Evolutionary conservation across 2,113 vertebrate species (phyloP).

Genomic region (Passer domesticus): DNA sequence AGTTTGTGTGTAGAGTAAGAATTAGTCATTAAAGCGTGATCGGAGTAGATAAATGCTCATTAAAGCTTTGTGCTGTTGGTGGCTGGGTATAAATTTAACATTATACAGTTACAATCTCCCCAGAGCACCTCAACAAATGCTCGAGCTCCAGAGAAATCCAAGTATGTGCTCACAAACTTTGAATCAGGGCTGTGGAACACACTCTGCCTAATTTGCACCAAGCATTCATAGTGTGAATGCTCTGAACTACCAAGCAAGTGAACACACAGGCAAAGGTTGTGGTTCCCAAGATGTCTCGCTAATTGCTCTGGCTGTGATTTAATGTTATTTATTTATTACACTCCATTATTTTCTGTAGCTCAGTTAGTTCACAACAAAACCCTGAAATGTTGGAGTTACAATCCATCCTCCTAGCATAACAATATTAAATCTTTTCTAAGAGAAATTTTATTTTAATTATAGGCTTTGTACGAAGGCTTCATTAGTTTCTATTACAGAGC

Average conservation of each 20-base stretch:
- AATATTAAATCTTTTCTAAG: neutral
- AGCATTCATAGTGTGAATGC: neutral
- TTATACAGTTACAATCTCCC: neutral
- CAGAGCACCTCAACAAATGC: neutral
- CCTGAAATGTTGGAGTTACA: neutral
- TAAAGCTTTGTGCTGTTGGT: neutral
- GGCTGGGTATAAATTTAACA: neutral
- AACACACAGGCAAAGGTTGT: neutral
- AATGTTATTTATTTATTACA: slow-evolving; percentile 48
- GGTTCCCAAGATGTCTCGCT: neutral
- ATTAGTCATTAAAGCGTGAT: neutral
- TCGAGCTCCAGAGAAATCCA: neutral
- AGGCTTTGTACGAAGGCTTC: neutral
- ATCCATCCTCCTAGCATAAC: neutral
- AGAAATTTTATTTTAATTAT: slow-evolving; percentile 36
- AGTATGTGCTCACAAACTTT: neutral
- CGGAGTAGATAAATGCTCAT: neutral
- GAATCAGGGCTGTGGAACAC: neutral
- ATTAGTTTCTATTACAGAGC: slow-evolving; percentile 7
- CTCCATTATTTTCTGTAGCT: neutral
- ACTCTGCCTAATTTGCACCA: neutral
- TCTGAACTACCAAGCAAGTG: neutral
- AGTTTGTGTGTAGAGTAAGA: neutral
- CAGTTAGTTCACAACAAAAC: slow-evolving; percentile 12
- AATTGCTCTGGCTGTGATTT: slow-evolving; percentile 14